Conservation (phyloP, 1,140 invertebrate species). For the Neoseiulus cucumeris region DNA sequence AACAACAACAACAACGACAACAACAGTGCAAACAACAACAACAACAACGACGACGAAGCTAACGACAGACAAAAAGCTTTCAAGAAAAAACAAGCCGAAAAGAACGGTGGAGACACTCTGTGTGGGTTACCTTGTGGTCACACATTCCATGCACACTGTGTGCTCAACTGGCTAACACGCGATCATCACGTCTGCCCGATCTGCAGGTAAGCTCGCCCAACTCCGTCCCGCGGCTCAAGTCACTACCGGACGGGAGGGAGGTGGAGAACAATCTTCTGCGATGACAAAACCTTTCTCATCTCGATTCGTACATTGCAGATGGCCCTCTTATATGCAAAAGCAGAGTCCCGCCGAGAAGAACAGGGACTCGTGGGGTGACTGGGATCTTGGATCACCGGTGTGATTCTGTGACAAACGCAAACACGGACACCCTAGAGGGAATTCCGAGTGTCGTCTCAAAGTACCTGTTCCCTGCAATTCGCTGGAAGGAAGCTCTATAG, state of each 20-base stretch:
- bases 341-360: background rate
- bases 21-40: background rate
- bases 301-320: background rate
- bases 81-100: background rate
- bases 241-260: no score
- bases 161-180: background rate
- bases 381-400: no score
- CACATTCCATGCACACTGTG: background rate
- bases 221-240: background rate
- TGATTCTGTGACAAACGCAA: no score
- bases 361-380: background rate
- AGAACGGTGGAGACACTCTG: background rate
- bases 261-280: background rate
- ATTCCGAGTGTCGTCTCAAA: no score
- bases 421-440: no score
- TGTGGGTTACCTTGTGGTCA: slow-evolving; percentile 1
- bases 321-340: background rate
- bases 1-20: background rate
- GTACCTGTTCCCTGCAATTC: no score
- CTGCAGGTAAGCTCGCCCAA: background rate
- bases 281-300: background rate
- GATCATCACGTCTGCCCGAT: background rate
- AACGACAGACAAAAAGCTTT: background rate
- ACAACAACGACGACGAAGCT: background rate
- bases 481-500: no score